A percentile compares a stretch with the other conserved stretches of the same genome.
These are phyloP conservation scores for Xylota segnis DNA, from an alignment of 2,888 invertebrate genomes.

Conservation along the genomic window DNA sequence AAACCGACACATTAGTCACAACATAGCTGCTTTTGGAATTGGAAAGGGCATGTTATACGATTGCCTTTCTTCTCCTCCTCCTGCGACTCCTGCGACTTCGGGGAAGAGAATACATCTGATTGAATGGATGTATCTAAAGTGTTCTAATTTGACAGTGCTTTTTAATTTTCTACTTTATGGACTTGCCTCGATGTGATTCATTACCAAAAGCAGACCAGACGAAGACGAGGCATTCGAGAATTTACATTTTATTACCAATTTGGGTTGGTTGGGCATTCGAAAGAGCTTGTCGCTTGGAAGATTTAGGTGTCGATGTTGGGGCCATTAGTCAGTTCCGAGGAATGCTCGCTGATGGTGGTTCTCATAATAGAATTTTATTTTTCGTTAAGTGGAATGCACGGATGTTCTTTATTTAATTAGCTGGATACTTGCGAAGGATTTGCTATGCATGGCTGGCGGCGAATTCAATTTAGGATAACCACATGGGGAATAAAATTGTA, in stretches of 20 bases:
- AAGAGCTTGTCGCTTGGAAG: constrained; percentile 44
- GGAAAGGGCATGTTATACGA: constrained; percentile 44
- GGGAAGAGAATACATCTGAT: constrained; percentile 57
- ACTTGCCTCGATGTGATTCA: constrained; percentile 62
- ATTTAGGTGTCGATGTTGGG: constrained; percentile 58
- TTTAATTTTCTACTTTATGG: constrained; percentile 72
- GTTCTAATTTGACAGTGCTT: constrained; percentile 73
- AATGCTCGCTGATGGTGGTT: constrained; percentile 30
- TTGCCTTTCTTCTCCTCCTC: neutral
- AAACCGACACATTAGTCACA: constrained; percentile 75
- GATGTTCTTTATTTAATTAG: constrained; percentile 65
- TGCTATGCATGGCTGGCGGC: constrained; percentile 10
- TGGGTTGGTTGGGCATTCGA: constrained; percentile 65
- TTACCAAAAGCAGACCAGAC: constrained; percentile 13
- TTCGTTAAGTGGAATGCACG: constrained; percentile 24
- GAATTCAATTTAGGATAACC: constrained; percentile 3
- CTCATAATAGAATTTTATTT: constrained; percentile 32
- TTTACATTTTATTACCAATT: constrained; percentile 73
- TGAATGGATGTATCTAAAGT: constrained; percentile 64
- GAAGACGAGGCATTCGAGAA: constrained; percentile 41
- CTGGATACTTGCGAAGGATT: constrained; percentile 44
- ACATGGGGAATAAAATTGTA: constrained; percentile 17
- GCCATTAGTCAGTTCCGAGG: constrained; percentile 60
- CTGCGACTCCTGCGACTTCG: too few relatives aligned
- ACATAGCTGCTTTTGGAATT: constrained; percentile 61